Percentiles rank a stretch among this genome's conserved stretches.
Conservation (phyloP, 2,888 invertebrate genomes). For the Stenurella melanura region DNA sequence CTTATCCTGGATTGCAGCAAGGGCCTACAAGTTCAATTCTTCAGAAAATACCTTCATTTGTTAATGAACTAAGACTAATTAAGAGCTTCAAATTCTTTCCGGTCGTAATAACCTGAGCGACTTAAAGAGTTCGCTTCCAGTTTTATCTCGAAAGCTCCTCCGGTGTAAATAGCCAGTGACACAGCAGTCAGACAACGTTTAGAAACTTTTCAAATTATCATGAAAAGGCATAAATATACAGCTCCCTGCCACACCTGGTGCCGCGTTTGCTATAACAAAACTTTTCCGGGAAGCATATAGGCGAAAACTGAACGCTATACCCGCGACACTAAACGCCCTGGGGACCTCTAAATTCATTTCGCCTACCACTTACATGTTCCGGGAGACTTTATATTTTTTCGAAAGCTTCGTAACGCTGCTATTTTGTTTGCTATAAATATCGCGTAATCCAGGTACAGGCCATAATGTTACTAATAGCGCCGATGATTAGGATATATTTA, state of each 20-base stretch:
- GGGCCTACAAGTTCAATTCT: background rate
- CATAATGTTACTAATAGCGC: background rate
- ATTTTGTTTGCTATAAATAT: constrained; percentile 19
- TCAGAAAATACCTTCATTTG: background rate
- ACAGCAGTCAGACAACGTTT: constrained; percentile 35
- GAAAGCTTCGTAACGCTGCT: background rate
- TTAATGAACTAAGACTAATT: background rate
- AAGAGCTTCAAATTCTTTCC: background rate
- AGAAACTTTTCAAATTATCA: constrained; percentile 40
- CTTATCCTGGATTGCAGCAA: background rate
- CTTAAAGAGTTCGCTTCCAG: background rate
- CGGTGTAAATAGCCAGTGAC: constrained; percentile 34
- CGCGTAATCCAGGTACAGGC: background rate
- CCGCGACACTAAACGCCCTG: constrained; percentile 29
- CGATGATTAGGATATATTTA: too few species aligned
- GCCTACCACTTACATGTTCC: constrained; percentile 24
- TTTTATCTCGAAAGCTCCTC: constrained; percentile 4
- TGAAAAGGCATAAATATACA: constrained; percentile 23
- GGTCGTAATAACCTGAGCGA: background rate
- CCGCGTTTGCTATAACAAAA: background rate
- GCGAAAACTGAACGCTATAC: background rate
- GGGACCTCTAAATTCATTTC: constrained; percentile 44
- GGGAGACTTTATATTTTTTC: constrained; percentile 39
- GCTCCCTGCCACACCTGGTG: constrained; percentile 29
- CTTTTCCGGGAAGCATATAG: constrained; percentile 14